These are phyloP conservation scores for Galeopsomyia nigrocyanea DNA, from an alignment of 2,888 invertebrate species.

Conservation along the genomic window DNA sequence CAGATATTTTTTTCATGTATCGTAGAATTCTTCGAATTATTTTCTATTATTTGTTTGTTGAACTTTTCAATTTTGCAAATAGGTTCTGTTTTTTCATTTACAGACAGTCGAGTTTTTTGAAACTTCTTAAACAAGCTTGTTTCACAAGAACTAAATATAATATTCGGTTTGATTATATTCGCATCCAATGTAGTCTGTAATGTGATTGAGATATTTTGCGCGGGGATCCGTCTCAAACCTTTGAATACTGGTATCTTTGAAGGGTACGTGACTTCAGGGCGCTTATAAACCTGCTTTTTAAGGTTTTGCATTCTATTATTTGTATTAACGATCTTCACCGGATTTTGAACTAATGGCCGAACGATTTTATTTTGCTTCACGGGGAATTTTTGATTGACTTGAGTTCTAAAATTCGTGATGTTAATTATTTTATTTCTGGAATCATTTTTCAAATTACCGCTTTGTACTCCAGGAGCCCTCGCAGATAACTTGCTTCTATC, in stretches of 20 bases:
- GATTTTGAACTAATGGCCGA: constrained; percentile 10
- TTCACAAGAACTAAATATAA: constrained; percentile 18
- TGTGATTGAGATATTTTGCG: constrained; percentile 50
- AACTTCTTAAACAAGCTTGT: constrained; percentile 36
- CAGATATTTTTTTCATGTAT: background rate
- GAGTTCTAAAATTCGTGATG: constrained; percentile 9
- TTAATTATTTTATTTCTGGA: constrained; percentile 11
- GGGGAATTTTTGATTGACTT: constrained; percentile 17
- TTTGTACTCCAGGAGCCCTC: constrained; percentile 27
- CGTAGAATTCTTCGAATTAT: background rate
- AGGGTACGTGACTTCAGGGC: constrained; percentile 31
- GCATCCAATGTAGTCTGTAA: constrained; percentile 49
- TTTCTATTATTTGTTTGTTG: background rate
- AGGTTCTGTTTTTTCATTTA: background rate
- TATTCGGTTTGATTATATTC: constrained; percentile 43
- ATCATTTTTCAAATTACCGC: constrained; percentile 15
- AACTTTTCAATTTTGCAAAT: constrained; percentile 4
- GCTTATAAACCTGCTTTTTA: constrained; percentile 15
- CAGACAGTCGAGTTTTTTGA: background rate
- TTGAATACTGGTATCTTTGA: constrained; percentile 59
- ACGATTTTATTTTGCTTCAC: constrained; percentile 16
- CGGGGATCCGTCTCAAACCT: constrained; percentile 48
- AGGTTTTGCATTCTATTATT: constrained; percentile 1
- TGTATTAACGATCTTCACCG: constrained; percentile 9
- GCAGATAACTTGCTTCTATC: constrained; percentile 29